Evolutionary conservation across 2,113 vertebrate species (phyloP), one percentile per base, ranked within the genome.

Genomic region (Grallaria varia): DNA sequence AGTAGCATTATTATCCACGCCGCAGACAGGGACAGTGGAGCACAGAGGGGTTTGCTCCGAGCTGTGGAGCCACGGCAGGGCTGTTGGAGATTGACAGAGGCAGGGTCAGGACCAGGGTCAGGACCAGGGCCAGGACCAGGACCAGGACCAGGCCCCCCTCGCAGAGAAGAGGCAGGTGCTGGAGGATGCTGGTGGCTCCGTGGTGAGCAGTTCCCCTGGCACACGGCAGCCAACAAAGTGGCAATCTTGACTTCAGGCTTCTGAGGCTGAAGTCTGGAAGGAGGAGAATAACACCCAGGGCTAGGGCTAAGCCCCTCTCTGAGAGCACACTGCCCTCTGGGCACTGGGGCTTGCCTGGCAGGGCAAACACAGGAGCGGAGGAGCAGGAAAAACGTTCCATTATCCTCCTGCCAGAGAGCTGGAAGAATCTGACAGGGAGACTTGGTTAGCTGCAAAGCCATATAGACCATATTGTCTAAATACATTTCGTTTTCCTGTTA

Each of bases 401-500:
- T 91, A 85, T 66, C 37, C 45, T 72, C 44, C 17, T 72, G 37
- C 88, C 45, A 62, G 66, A 60, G 50, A 81, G 53, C 0, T 89
- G 56, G 91, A 83, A 91, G 75, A 87, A 80, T 76, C 71, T 87
- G 87, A 94, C 94, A 90, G 72, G 40, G 33, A 74, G 71, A 92
- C 69, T 87, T 82, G 74, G 87, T 92, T 76, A 93, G 45, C 50
- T 94, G 80, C 58, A 94, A 90, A 95, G 42, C 62, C 73, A 53
- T 87, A 79, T 84, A 96, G 62, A 75, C 53, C 73, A 31, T 69
- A 76, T 94, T 84, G 90, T 96, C 77, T 89, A 89, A 93, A 82
- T 91, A 68, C 40, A 87, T 93, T 95, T 89, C 93, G 80, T 82
- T 94, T 95, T 84, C 92, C 53, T 89, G 66, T 69, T 92, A 69